Evolutionary conservation across 2,113 vertebrate species (phyloP).

Genomic region (Cariama cristata): DNA sequence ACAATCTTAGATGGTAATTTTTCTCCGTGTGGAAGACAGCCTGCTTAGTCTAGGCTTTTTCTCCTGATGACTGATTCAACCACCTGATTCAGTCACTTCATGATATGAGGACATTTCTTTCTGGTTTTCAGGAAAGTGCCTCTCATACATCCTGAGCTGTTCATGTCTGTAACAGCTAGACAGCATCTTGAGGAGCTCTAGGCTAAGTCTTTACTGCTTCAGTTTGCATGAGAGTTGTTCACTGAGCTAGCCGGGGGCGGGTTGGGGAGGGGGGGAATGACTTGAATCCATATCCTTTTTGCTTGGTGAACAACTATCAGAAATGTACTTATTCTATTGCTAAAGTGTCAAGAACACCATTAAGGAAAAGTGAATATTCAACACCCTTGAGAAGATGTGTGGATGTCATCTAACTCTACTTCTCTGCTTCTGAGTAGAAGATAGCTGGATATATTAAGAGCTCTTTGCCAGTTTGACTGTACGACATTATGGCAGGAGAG

Average conservation of each 20-base stretch:
- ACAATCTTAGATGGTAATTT: background rate
- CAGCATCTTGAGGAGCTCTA: background rate
- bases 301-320: background rate
- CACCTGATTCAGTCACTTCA: background rate
- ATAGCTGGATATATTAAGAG: background rate
- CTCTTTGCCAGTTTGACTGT: background rate
- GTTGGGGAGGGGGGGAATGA: background rate
- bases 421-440: background rate
- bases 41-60: background rate
- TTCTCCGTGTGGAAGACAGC: background rate
- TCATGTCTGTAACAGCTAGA: background rate
- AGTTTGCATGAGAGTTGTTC: background rate
- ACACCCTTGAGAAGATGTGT: background rate
- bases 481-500: background rate
- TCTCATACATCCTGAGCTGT: background rate
- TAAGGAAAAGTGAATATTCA: background rate
- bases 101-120: background rate
- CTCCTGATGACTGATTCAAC: background rate
- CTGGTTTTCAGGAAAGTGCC: background rate
- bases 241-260: background rate
- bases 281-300: background rate
- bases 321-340: background rate
- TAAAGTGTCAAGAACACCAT: background rate
- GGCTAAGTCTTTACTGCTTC: background rate
- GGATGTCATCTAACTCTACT: background rate